phyloP scores from a whole-genome alignment of 2,113 vertebrate species.

The Eudorcas thomsonii region DNA sequence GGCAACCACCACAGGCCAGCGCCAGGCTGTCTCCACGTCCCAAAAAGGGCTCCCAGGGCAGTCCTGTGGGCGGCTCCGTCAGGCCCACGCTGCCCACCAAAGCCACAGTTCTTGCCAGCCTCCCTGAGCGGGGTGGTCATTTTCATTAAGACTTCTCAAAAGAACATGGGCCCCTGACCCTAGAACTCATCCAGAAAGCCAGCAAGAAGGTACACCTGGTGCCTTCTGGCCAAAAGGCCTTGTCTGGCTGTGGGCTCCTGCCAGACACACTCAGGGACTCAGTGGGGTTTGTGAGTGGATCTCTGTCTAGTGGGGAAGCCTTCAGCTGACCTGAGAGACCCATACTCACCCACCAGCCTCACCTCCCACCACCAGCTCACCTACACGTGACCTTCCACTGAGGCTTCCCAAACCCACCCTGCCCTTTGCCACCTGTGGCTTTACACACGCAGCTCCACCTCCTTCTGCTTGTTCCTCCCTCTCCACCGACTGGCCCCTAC shows the following conservation, averaged over 20 bases:
- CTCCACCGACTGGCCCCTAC: background rate
- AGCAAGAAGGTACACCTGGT: accelerated
- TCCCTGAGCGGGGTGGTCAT: accelerated
- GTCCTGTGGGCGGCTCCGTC: background rate
- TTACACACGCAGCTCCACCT: background rate
- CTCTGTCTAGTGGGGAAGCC: accelerated
- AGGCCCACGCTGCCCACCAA: background rate
- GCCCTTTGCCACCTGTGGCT: background rate
- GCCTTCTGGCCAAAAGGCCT: background rate
- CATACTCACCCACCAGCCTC: background rate
- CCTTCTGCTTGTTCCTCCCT: background rate
- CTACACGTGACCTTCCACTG: background rate
- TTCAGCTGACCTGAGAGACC: accelerated
- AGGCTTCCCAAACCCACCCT: background rate
- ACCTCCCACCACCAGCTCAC: background rate
- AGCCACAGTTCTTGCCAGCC: background rate
- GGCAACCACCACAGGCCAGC: background rate
- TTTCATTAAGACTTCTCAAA: background rate
- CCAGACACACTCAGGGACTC: background rate
- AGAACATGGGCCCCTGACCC: accelerated
- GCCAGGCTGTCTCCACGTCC: background rate
- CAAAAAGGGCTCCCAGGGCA: background rate
- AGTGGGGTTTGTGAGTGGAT: no score
- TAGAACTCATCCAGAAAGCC: background rate
- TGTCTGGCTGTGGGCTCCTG: background rate